Conservation (phyloP, 2,888 invertebrate species). For the Callyntrura guangdongensis region DNA sequence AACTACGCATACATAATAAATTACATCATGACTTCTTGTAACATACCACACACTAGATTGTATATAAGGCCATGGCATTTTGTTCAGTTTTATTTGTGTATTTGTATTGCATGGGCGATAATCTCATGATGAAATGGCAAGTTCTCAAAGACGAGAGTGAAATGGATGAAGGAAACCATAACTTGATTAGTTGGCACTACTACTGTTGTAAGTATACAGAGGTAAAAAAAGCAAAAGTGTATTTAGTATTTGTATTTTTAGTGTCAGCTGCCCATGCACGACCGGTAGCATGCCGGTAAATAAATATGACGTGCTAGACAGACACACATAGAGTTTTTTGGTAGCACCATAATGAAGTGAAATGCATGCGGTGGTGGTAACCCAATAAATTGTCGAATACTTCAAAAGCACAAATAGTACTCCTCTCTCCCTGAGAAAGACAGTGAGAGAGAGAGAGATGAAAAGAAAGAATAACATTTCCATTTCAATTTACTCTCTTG, state of each 20-base stretch:
- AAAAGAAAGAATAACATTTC: slow-evolving; percentile 28
- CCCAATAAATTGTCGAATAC: slow-evolving; percentile 64
- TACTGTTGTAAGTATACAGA: not conserved
- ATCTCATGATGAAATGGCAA: not conserved
- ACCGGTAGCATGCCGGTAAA: slow-evolving; percentile 57
- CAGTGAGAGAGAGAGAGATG: not conserved
- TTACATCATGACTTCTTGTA: slow-evolving; percentile 1
- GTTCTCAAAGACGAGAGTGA: not conserved
- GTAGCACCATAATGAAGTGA: slow-evolving; percentile 62
- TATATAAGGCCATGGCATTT: too few species aligned
- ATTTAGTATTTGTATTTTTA: slow-evolving; percentile 66
- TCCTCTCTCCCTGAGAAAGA: not conserved
- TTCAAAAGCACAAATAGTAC: slow-evolving; percentile 38
- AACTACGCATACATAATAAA: slow-evolving; percentile 23
- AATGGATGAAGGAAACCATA: slow-evolving; percentile 50
- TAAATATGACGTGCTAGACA: slow-evolving; percentile 16
- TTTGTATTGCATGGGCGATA: not conserved
- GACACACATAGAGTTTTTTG: slow-evolving; percentile 14
- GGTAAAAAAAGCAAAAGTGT: slow-evolving; percentile 45
- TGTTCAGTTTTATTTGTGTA: not conserved
- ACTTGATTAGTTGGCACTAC: slow-evolving; percentile 58
- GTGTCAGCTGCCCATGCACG: slow-evolving; percentile 70
- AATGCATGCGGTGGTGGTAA: slow-evolving; percentile 75
- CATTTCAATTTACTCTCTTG: slow-evolving; percentile 60
- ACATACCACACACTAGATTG: not conserved